A percentile compares a stretch with the other conserved stretches of the same genome.
These are phyloP conservation scores for Neofelis nebulosa DNA, from an alignment of 2,113 vertebrate species.

Conservation along the genomic window DNA sequence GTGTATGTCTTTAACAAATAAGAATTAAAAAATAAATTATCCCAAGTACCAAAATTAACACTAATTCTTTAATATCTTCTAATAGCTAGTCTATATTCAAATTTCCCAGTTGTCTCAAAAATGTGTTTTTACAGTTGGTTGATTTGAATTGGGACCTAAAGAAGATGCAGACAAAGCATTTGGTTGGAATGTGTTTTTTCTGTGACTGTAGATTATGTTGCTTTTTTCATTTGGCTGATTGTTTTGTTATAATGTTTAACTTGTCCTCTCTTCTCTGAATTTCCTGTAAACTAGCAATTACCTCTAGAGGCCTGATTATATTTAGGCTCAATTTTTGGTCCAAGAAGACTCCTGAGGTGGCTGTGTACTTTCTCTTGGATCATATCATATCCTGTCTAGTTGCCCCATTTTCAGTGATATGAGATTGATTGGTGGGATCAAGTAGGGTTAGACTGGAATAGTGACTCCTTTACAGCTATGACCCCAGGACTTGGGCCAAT, in stretches of 20 bases:
- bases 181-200: background rate
- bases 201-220: background rate
- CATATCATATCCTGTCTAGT: background rate
- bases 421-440: background rate
- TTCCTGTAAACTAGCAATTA: background rate
- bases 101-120: background rate
- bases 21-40: background rate
- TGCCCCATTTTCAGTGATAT: background rate
- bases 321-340: background rate
- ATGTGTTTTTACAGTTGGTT: background rate
- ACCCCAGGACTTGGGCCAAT: background rate
- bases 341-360: background rate
- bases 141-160: background rate
- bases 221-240: background rate
- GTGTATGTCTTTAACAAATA: background rate
- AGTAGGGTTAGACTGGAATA: background rate
- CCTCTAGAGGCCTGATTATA: background rate
- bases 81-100: background rate
- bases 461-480: background rate
- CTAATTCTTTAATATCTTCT: background rate
- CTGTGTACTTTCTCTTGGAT: background rate
- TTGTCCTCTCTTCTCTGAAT: background rate
- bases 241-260: background rate
- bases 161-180: background rate
- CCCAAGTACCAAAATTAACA: background rate